Evolutionary conservation across 1,140 invertebrate species (phyloP).

Genomic region (Grapholita molesta): DNA sequence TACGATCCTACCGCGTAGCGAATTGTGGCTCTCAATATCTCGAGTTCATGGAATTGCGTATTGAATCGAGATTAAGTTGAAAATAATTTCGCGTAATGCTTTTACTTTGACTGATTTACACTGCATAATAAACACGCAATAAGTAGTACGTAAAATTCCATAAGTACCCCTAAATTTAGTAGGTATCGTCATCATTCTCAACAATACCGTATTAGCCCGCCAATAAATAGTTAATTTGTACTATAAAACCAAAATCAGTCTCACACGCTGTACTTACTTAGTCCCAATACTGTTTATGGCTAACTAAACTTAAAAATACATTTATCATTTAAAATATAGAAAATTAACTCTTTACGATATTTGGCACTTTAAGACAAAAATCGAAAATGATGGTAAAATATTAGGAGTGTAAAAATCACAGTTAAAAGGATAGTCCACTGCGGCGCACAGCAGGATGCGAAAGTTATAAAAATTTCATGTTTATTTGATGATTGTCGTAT

Average conservation of each 20-base stretch:
- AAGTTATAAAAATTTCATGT: too few species aligned
- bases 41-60: too few species aligned
- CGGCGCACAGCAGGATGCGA: background rate
- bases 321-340: constrained; percentile 7
- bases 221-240: background rate
- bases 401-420: constrained; percentile 13
- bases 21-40: too few species aligned
- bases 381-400: background rate
- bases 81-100: too few species aligned
- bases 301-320: background rate
- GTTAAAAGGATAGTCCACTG: background rate
- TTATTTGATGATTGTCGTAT: background rate
- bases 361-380: constrained; percentile 5
- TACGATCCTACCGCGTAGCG: too few species aligned
- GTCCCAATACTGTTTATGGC: background rate
- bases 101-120: too few species aligned
- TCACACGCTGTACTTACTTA: background rate
- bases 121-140: too few species aligned
- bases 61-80: too few species aligned
- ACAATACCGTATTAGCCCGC: background rate
- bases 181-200: too few species aligned
- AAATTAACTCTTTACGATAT: background rate
- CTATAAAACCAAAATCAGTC: constrained; percentile 14
- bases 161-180: too few species aligned
- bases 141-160: too few species aligned